Evolutionary conservation across 1,140 invertebrate genomes (phyloP).

Genomic region (Muscidifurax raptorellus): DNA sequence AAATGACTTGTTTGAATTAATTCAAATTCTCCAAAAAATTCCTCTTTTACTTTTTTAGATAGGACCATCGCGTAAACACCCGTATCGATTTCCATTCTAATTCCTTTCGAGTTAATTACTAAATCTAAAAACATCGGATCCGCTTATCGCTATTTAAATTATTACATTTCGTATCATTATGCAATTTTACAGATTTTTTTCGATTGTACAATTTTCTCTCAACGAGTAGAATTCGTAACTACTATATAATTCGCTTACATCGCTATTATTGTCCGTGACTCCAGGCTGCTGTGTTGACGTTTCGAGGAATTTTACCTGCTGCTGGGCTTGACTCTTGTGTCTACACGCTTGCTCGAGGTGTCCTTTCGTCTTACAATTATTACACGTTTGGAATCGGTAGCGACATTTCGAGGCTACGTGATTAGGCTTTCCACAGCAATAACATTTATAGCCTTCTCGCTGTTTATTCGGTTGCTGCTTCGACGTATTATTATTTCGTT

Average conservation of each 20-base stretch:
- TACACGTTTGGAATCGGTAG: conserved; percentile 50
- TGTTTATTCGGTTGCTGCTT: not conserved
- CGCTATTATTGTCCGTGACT: not conserved
- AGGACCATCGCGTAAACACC: conserved; percentile 37
- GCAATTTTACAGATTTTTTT: not conserved
- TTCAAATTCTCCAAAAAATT: conserved; percentile 15
- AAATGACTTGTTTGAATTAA: conserved; percentile 36
- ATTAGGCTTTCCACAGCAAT: conserved; percentile 50
- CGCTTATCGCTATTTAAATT: not conserved
- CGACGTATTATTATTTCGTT: not conserved
- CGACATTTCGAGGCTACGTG: conserved; percentile 48
- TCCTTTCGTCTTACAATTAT: conserved; percentile 49
- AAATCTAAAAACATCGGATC: conserved; percentile 21
- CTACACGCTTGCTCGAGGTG: conserved; percentile 41
- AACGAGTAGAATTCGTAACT: not conserved
- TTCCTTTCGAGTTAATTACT: conserved; percentile 14
- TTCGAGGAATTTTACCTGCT: conserved; percentile 13
- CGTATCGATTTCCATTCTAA: conserved; percentile 43
- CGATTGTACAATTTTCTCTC: not conserved
- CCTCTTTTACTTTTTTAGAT: conserved; percentile 28
- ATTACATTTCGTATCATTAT: not conserved
- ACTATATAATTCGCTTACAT: not conserved
- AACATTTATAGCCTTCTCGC: not conserved
- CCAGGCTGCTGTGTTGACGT: not conserved
- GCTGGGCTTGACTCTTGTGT: not conserved